These are phyloP conservation scores for Tenebrio molitor DNA, from an alignment of 1,140 invertebrate species.

Conservation along the genomic window DNA sequence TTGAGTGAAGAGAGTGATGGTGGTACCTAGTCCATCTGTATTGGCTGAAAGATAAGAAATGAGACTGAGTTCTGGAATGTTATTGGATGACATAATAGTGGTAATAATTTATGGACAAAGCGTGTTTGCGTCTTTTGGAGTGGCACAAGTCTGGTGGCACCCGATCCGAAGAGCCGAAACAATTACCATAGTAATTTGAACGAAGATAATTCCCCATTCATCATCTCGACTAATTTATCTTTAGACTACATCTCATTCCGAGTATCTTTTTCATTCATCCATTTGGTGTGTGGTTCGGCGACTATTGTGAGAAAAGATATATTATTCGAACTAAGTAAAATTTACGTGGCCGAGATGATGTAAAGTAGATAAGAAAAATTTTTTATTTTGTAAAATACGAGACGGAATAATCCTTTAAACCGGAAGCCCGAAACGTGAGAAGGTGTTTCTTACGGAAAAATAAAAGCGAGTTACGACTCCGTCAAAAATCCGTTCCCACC, in stretches of 20 bases:
- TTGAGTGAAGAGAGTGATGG: too few relatives aligned
- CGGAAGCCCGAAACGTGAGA: slow-evolving; percentile 60
- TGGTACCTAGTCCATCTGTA: too few relatives aligned
- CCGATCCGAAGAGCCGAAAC: background rate
- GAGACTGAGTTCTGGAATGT: too few relatives aligned
- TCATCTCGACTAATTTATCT: slow-evolving; percentile 25
- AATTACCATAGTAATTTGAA: slow-evolving; percentile 16
- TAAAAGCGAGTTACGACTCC: slow-evolving; percentile 7
- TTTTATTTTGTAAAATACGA: slow-evolving; percentile 57
- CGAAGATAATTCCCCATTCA: slow-evolving; percentile 33
- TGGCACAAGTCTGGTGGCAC: background rate
- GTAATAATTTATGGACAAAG: too few relatives aligned
- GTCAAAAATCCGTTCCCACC: background rate
- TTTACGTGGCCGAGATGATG: slow-evolving; percentile 60
- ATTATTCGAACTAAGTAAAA: slow-evolving; percentile 53
- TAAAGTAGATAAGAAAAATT: slow-evolving; percentile 57
- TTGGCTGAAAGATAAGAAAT: too few relatives aligned
- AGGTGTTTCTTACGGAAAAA: slow-evolving; percentile 33
- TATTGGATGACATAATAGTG: too few relatives aligned
- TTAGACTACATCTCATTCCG: slow-evolving; percentile 21
- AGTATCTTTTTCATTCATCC: slow-evolving; percentile 37
- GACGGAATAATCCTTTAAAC: slow-evolving; percentile 58
- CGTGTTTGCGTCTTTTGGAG: too few relatives aligned
- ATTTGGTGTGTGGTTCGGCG: slow-evolving; percentile 28
- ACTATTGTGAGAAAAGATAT: slow-evolving; percentile 56